phyloP scores from a whole-genome alignment of 2,888 invertebrate species.

The Belgica antarctica region DNA sequence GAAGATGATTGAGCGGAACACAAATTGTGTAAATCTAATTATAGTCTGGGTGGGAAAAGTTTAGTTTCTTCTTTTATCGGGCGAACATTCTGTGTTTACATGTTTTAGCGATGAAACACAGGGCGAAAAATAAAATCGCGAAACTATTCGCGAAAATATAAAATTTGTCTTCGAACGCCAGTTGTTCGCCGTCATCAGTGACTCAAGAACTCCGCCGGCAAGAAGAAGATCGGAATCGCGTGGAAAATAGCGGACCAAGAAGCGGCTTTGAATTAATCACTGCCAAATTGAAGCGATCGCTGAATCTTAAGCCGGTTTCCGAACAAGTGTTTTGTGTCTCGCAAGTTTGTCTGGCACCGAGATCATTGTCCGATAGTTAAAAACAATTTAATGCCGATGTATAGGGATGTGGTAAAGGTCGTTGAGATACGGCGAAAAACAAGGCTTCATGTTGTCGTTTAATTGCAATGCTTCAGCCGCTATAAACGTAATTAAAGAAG shows the following conservation, averaged over 20 bases:
- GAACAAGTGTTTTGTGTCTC: constrained; percentile 11
- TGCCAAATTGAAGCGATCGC: constrained; percentile 9
- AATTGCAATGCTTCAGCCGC: constrained; percentile 4
- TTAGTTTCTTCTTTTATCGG: too few relatives aligned
- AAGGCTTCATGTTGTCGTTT: neutral
- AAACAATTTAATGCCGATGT: neutral
- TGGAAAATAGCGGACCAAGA: neutral
- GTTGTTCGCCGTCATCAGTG: neutral
- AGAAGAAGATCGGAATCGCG: neutral
- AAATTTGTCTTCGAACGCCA: constrained; percentile 3
- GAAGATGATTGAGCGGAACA: neutral
- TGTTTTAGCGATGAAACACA: too few relatives aligned
- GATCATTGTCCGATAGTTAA: neutral
- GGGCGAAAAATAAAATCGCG: too few relatives aligned
- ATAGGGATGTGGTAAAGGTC: neutral
- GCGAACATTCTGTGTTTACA: too few relatives aligned
- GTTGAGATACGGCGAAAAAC: too few relatives aligned
- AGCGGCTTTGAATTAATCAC: neutral
- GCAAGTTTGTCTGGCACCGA: neutral
- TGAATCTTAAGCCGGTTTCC: neutral
- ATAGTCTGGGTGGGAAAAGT: too few relatives aligned
- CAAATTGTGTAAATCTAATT: neutral
- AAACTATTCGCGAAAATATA: neutral
- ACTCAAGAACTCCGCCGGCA: neutral
- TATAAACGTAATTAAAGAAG: neutral